These are phyloP conservation scores for Achatina immaculata DNA, from an alignment of 1,140 invertebrate species.

Conservation along the genomic window DNA sequence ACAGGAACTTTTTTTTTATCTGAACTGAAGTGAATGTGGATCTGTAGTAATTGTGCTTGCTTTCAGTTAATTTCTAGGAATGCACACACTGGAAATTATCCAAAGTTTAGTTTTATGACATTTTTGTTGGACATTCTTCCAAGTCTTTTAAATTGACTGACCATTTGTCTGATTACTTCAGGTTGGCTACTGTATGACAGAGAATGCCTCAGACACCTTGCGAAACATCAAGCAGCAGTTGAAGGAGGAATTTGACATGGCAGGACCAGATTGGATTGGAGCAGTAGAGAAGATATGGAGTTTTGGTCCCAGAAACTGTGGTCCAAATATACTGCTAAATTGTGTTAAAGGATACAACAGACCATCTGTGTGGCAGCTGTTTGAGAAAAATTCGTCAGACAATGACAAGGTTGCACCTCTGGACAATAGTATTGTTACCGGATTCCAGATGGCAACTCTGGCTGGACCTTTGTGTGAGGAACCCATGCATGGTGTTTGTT, in stretches of 20 bases:
- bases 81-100: too few relatives aligned
- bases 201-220: slow-evolving; percentile 71
- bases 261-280: slow-evolving; percentile 74
- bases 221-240: slow-evolving; percentile 78
- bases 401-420: slow-evolving; percentile 49
- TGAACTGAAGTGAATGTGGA: too few relatives aligned
- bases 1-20: too few relatives aligned
- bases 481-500: slow-evolving; percentile 94
- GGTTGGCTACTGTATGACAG: slow-evolving; percentile 45
- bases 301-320: slow-evolving; percentile 89
- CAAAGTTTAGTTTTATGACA: too few relatives aligned
- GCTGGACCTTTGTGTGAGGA: slow-evolving; percentile 95
- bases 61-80: too few relatives aligned
- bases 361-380: slow-evolving; percentile 69
- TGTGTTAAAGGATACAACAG: slow-evolving; percentile 72
- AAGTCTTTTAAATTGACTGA: not conserved
- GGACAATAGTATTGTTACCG: slow-evolving; percentile 82
- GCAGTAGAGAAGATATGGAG: slow-evolving; percentile 86
- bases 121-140: too few relatives aligned
- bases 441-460: slow-evolving; percentile 92
- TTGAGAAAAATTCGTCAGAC: slow-evolving; percentile 39
- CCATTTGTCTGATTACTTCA: not conserved
- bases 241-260: slow-evolving; percentile 76
- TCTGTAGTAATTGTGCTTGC: too few relatives aligned
- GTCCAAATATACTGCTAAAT: slow-evolving; percentile 90